phyloP scores from a whole-genome alignment of 2,113 vertebrate genomes.

The Cygnus buccinator region DNA sequence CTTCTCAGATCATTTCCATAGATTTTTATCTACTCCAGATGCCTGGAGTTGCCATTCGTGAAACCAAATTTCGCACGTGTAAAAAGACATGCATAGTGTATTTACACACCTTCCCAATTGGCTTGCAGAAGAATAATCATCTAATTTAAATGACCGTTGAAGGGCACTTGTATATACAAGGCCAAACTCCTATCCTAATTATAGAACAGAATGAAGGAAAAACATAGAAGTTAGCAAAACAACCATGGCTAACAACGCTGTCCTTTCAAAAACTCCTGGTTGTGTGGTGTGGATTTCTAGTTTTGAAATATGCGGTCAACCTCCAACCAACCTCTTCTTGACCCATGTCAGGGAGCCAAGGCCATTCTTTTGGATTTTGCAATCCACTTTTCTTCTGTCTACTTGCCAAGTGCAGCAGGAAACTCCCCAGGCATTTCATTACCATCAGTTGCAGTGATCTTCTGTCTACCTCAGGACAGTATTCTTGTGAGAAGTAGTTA shows the following conservation, averaged over 20 bases:
- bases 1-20: background rate
- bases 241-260: background rate
- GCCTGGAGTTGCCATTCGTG: background rate
- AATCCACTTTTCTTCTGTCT: slow-evolving; percentile 41
- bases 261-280: slow-evolving; percentile 11
- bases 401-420: slow-evolving; percentile 31
- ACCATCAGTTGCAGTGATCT: slow-evolving; percentile 57
- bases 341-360: background rate
- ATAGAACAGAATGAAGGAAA: background rate
- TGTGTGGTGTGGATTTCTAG: background rate
- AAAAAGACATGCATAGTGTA: background rate
- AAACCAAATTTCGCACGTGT: background rate
- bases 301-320: background rate
- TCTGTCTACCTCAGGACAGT: slow-evolving; percentile 31
- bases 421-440: slow-evolving; percentile 52
- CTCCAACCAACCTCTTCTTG: background rate
- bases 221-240: background rate
- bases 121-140: background rate
- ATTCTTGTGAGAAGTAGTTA: slow-evolving; percentile 42
- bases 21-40: background rate
- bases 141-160: background rate
- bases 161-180: background rate
- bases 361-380: slow-evolving; percentile 36
- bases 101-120: background rate
- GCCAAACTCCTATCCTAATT: background rate